phyloP scores from a whole-genome alignment of 2,113 vertebrate genomes.

The Pygoscelis antarcticus region DNA sequence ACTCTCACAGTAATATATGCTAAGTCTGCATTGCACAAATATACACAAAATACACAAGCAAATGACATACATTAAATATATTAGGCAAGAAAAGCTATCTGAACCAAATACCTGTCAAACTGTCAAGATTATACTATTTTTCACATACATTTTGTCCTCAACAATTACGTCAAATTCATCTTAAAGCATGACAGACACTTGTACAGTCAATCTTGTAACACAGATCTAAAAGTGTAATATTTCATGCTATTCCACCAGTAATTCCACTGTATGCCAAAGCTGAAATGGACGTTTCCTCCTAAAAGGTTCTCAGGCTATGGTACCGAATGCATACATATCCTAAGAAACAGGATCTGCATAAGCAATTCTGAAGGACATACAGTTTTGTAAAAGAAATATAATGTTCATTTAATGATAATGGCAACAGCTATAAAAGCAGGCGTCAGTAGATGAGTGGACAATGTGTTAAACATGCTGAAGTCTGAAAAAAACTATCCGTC shows the following conservation, averaged over 20 bases:
- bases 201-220: not conserved
- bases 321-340: not conserved
- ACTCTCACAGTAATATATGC: not conserved
- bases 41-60: not conserved
- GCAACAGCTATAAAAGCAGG: not conserved
- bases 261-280: not conserved
- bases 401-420: not conserved
- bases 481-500: not conserved
- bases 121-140: not conserved
- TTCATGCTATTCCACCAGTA: not conserved
- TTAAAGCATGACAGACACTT: not conserved
- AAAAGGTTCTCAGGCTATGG: not conserved
- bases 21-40: not conserved
- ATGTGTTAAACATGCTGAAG: not conserved
- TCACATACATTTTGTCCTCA: not conserved
- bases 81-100: slow-evolving; percentile 2
- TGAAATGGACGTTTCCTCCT: not conserved
- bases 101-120: slow-evolving; percentile 6
- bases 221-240: not conserved
- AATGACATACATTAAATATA: not conserved
- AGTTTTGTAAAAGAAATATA: not conserved
- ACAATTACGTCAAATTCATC: not conserved
- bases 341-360: not conserved
- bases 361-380: not conserved
- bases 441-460: not conserved